Base-by-base conservation (phyloP, 2,797 vertebrate genomes). In the Rhabdophis nuchalis region DNA sequence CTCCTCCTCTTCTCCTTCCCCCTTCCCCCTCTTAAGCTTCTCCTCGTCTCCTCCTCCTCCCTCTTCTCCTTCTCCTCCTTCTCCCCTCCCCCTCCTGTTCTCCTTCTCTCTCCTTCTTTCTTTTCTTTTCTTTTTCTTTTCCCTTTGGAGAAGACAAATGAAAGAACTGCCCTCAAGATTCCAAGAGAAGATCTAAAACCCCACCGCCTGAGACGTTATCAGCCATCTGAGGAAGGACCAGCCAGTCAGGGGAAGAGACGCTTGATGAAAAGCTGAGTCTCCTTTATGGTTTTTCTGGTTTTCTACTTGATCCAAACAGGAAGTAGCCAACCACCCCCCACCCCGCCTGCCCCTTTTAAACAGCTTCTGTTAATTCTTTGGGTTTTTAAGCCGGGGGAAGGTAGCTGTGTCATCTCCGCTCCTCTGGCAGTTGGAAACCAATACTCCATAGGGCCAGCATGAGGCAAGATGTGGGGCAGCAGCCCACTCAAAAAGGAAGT, bases 401-500 rank as follows among this genome's bases (percentile, higher is more conserved):
- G 23, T 57, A 16, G 58, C 46, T 53, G 56, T 54, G 57, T 61
- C 77, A 54, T 29, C 18, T 86, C 54, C 54, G 14, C 52, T 90
- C 91, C 32, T 92, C 85, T 89, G 89, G 89, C 86, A 56, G 92
- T 90, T 92, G 86, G 68, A 94, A 91, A 92, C 77, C 91, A 92
- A 88, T 52, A 91, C 77, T 54, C 89, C 86, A 91, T 72, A 85
- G 56, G 13, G 54, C n/a, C 12, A 54, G 23, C 16, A 52, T 87
- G 87, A 54, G 27, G 58, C 72, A 92, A 91, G 87, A 56, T 46
- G 29, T 72, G 58, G 25, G 46, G n/a, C 60, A 29, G 50, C 86
- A 29, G 50, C 86, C 46, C 60, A 54, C 82, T 46, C 61, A 86
- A 68, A 16, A 88, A 90, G 64, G 88, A 92, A 94, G 61, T 12